Percentiles rank a stretch among this genome's conserved stretches.
phyloP scores from a whole-genome alignment of 2,888 invertebrate species.

The Isoperla grammatica region DNA sequence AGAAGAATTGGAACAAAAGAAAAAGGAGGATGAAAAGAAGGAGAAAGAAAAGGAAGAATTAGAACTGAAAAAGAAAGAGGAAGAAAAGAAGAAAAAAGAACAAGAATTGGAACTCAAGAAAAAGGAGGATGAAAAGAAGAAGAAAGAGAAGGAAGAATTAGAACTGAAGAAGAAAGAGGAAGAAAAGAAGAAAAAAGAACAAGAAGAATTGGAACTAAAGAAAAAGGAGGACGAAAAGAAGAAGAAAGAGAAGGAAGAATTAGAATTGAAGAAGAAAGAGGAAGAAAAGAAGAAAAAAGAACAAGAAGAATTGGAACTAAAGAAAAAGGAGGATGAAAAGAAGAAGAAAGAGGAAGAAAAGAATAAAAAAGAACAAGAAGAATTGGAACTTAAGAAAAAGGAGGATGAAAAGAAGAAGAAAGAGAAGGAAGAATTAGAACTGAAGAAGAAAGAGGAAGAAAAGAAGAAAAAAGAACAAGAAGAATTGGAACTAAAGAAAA shows the following conservation, averaged over 20 bases:
- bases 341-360: conserved; percentile 1
- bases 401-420: conserved; percentile 24
- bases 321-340: conserved; percentile 1
- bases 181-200: conserved; percentile 20
- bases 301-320: too few relatives aligned
- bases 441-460: conserved; percentile 33
- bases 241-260: conserved; percentile 1
- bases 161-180: conserved; percentile 24
- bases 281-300: conserved; percentile 10
- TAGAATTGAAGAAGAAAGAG: conserved; percentile 10
- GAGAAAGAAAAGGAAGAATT: conserved; percentile 3
- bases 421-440: conserved; percentile 35
- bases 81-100: too few relatives aligned
- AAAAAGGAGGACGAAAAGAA: neutral
- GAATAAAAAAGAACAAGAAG: conserved; percentile 11
- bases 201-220: conserved; percentile 19
- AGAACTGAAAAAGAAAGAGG: conserved; percentile 10
- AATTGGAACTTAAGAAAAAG: conserved; percentile 7
- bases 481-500: conserved; percentile 31
- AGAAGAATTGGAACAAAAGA: conserved; percentile 20
- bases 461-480: conserved; percentile 30
- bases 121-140: conserved; percentile 1
- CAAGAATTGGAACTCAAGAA: neutral
- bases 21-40: neutral
- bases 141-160: conserved; percentile 7